Evolutionary conservation across 2,797 vertebrate species (phyloP).

Genomic region (Vireo griseus): DNA sequence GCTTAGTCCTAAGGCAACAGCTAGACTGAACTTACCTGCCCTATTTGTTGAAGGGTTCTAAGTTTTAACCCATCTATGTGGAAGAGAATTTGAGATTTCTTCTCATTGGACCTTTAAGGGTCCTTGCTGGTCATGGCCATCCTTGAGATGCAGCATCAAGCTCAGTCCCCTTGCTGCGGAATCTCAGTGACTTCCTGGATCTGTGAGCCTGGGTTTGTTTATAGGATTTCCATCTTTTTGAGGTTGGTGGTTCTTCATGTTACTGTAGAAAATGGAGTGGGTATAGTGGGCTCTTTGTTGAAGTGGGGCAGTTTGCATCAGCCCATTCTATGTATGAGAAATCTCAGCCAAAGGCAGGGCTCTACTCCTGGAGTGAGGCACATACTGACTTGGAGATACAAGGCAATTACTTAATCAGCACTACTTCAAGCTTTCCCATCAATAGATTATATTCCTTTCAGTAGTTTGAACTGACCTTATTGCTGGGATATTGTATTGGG

Average conservation of each 20-base stretch:
- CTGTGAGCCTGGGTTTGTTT: not conserved
- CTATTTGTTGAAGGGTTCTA: not conserved
- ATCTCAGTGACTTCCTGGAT: not conserved
- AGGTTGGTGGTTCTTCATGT: not conserved
- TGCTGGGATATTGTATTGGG: not conserved
- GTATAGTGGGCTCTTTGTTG: not conserved
- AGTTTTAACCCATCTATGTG: not conserved
- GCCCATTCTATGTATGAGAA: not conserved
- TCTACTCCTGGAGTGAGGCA: not conserved
- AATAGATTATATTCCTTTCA: not conserved
- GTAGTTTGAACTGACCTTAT: not conserved
- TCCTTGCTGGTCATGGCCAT: not conserved
- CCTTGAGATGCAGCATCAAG: not conserved
- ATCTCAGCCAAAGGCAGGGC: not conserved
- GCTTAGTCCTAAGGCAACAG: not conserved
- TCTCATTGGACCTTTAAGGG: not conserved
- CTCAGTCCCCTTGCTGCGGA: not conserved
- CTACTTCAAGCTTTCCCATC: not conserved
- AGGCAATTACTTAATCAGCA: not conserved
- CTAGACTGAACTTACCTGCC: not conserved
- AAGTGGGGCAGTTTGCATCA: not conserved
- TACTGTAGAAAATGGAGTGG: not conserved
- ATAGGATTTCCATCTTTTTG: not conserved
- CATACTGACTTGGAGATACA: not conserved
- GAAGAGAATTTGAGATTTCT: not conserved